phyloP scores from a whole-genome alignment of 2,888 invertebrate species.

The Epinotia ramella region DNA sequence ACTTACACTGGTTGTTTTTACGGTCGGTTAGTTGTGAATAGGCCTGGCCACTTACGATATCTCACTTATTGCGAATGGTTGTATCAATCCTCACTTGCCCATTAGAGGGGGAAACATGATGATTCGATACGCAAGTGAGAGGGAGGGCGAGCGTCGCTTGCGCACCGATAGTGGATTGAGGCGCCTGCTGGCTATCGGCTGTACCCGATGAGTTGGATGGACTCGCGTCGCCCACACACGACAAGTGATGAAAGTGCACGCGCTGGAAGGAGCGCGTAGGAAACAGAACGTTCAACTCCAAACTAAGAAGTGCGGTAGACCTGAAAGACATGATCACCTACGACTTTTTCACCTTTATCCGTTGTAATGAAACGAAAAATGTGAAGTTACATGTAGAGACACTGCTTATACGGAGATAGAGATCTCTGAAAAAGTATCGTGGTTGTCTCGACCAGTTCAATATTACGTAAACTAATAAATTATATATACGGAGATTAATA shows the following conservation, averaged over 20 bases:
- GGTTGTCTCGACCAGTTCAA: too few relatives aligned
- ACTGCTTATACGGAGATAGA: too few relatives aligned
- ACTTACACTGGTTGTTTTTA: background rate
- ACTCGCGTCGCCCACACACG: background rate
- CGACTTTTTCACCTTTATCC: background rate
- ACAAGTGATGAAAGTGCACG: background rate
- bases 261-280: background rate
- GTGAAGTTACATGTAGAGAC: too few relatives aligned
- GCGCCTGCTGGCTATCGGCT: conserved; percentile 1
- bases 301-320: conserved; percentile 4
- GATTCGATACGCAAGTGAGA: background rate
- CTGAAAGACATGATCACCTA: background rate
- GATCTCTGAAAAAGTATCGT: too few relatives aligned
- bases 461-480: too few relatives aligned
- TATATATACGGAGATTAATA: too few relatives aligned
- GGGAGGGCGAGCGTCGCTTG: background rate
- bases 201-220: background rate
- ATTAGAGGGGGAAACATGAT: conserved; percentile 28
- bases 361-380: too few relatives aligned
- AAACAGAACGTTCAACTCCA: background rate
- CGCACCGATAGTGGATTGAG: conserved; percentile 8
- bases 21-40: background rate
- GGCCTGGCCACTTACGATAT: conserved; percentile 15
- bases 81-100: conserved; percentile 27
- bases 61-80: conserved; percentile 28